Evolutionary conservation across 2,113 vertebrate species (phyloP), one percentile per base, ranked within the genome.

Genomic region (Sakesphorus luctuosus): DNA sequence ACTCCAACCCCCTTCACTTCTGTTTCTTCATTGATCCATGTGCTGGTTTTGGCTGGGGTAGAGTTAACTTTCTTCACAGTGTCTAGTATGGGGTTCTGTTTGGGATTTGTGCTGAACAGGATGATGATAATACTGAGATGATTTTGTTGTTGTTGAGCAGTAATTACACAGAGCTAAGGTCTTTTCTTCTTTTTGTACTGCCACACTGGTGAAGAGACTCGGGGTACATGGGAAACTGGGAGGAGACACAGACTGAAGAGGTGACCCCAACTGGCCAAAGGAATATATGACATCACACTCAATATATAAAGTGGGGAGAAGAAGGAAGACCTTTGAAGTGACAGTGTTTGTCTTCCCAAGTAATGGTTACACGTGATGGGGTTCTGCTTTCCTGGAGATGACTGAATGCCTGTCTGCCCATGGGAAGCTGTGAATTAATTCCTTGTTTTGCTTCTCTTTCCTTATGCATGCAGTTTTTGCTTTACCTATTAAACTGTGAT

Each of bases 361-460:
- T 55, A 69, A 43, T 14, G 62, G 7, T 55, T 43, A 23, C 1
- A 18, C 0, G 0, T 23, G 40, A 63, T 13, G 11, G 6, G 11
- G 14, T 14, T 16, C n/a, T 43, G 35, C 20, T 71, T 10, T 71
- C 8, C 40, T 5, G 40, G 29, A 28, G 11, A 62, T 23, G 2
- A 40, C 63, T 71, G 35, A 84, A 71, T 31, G 33, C 63, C 71
- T 47, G 24, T 20, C 55, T 35, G 25, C 35, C 20, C 35, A 31
- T 26, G 20, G 31, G 18, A 83, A 43, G n/a, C 25, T 43, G 17
- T 69, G 40, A 49, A 7, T 69, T 47, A 35, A 47, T 83, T 40
- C 20, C 61, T 76, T 69, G 40, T 18, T 89, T 68, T 53, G 24
- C 46, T 75, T 75, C 38, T 19, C 46, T 75, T 36, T 7, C 28